Evolutionary conservation across 2,797 vertebrate genomes (phyloP).

Genomic region (Xenopus petersii): DNA sequence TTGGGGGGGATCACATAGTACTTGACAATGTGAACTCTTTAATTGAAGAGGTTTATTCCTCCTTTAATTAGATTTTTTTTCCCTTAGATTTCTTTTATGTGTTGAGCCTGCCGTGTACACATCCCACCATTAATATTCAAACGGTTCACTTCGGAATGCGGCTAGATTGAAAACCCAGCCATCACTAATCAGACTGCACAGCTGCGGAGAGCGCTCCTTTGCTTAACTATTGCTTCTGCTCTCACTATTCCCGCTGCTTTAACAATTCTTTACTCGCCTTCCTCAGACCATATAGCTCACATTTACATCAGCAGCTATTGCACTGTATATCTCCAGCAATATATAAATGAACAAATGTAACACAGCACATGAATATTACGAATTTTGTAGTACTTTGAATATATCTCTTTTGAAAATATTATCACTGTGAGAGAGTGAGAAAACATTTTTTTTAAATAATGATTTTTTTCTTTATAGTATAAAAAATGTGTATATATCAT

Average conservation of each 20-base stretch:
- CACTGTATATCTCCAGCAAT: too few relatives aligned
- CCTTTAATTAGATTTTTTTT: constrained; percentile 41
- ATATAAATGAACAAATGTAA: too few relatives aligned
- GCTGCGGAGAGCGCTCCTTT: not conserved
- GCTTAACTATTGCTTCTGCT: constrained; percentile 28
- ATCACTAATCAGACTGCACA: constrained; percentile 16
- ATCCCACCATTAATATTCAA: constrained; percentile 32
- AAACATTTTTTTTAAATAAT: too few relatives aligned
- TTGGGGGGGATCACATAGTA: constrained; percentile 27
- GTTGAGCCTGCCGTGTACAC: constrained; percentile 2
- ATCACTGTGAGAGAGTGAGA: too few relatives aligned
- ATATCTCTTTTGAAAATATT: too few relatives aligned
- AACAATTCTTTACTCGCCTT: too few relatives aligned
- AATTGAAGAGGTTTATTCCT: constrained; percentile 45
- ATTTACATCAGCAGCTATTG: too few relatives aligned
- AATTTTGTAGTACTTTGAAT: too few relatives aligned
- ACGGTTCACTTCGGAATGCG: constrained; percentile 17
- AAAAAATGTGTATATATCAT: too few relatives aligned
- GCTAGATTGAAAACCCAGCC: constrained; percentile 23
- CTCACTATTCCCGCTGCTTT: not conserved
- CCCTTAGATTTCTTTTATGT: constrained; percentile 29
- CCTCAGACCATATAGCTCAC: too few relatives aligned
- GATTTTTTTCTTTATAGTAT: too few relatives aligned
- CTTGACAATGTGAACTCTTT: constrained; percentile 38
- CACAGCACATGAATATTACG: too few relatives aligned